Evolutionary conservation across 2,113 vertebrate species (phyloP), one percentile per base, ranked within the genome.

Genomic region (Ursus arctos): DNA sequence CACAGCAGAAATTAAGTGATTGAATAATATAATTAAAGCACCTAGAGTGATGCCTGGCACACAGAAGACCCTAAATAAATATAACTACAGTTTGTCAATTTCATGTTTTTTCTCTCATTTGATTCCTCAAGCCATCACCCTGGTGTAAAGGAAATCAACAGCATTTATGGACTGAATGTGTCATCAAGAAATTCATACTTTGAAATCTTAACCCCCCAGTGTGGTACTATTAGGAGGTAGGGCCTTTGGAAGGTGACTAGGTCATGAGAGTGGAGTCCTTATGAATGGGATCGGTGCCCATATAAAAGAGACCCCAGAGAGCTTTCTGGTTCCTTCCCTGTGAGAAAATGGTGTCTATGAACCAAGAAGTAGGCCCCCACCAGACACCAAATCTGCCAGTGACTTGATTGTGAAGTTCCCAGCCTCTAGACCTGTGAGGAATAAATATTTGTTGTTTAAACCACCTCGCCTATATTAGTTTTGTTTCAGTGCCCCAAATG

Each of bases 11-110:
- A 63, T 53, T 80, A 79, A 77, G 22, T 81, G 85, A 92, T 36
- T 72, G 61, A 88, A 69, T 61, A 88, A 95, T 72, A 77, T 53
- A 89, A 81, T 67, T 8, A 87, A 95, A 92, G 21, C 21, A 91
- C 4, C 9, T 81, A 87, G 1, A 11, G 83, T 86, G 31, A 92
- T 95, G 26, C n/a, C 11, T 71, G 51, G 3, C 28, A 95, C 21
- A 92, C 3, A 72, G 33, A 36, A 85, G n/a, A 63, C 4, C n/a
- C 31, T 85, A 59, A 82, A 26, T 81, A 91, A 95, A 89, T 36
- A 2, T 57, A 97, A 71, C 31, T 88, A 10, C 26, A 90, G 18
- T 26, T 79, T 87, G 24, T 83, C 33, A 80, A 36, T 84, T 95
- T 92, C 24, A 18, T 4, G 76, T 85, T 94, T 93, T 93, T 69